Conservation (phyloP, 2,797 vertebrate species). For the Cephalopachus bancanus region DNA sequence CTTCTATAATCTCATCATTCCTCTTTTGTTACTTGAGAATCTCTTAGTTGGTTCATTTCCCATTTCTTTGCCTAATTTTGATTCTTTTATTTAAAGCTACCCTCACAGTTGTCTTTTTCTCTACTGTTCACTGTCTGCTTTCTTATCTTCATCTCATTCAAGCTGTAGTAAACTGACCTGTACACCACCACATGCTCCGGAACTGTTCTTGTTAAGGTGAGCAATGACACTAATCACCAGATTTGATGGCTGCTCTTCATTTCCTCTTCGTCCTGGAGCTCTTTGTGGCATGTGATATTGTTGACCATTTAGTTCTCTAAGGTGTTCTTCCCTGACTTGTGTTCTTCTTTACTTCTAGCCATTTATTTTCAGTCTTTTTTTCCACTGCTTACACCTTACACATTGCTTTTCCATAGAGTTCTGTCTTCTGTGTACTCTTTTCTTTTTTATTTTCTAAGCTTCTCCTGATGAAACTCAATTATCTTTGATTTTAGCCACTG, state of each 20-base stretch:
- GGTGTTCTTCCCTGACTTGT: not conserved
- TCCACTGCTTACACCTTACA: not conserved
- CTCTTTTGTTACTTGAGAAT: constrained; percentile 41
- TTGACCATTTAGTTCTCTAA: not conserved
- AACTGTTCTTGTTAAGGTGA: not conserved
- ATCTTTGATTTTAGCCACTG: not conserved
- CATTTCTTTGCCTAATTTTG: not conserved
- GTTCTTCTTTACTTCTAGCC: not conserved
- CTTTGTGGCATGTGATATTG: not conserved
- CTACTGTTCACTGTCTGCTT: not conserved
- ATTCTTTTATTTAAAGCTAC: not conserved
- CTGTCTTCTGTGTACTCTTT: constrained; percentile 1
- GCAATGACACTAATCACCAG: not conserved
- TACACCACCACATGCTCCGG: not conserved
- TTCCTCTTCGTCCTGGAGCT: not conserved
- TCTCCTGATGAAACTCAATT: constrained; percentile 8
- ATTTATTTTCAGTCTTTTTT: not conserved
- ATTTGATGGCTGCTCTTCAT: not conserved
- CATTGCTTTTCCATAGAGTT: constrained; percentile 27
- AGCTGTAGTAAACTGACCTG: not conserved
- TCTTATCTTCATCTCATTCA: not conserved
- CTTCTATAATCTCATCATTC: not conserved
- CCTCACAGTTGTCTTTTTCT: not conserved
- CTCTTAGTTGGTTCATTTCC: constrained; percentile 19
- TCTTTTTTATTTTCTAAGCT: constrained; percentile 46